A percentile compares a stretch with the other conserved stretches of the same genome.
Evolutionary conservation across 2,888 invertebrate species (phyloP).

Genomic region (Polyommatus iphigenia): DNA sequence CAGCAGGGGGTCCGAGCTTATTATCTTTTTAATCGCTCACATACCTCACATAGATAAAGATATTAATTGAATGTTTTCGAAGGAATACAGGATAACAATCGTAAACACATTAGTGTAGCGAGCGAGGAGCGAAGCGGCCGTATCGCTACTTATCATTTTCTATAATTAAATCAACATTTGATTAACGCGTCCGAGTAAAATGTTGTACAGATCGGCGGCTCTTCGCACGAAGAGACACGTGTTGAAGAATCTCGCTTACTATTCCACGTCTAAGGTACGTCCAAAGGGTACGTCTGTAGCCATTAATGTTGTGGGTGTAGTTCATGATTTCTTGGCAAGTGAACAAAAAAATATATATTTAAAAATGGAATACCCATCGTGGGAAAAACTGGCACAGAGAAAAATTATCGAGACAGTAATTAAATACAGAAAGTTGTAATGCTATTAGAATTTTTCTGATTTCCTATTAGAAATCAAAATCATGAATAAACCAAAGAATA

Average conservation of each 20-base stretch:
- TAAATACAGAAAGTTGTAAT: no score
- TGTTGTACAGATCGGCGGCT: slow-evolving; percentile 63
- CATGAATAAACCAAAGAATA: no score
- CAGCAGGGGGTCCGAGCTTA: not conserved
- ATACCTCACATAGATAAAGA: slow-evolving; percentile 48
- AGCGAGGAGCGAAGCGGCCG: slow-evolving; percentile 46
- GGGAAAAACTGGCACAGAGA: not conserved
- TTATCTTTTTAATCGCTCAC: slow-evolving; percentile 48
- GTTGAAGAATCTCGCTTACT: slow-evolving; percentile 57
- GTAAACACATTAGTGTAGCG: slow-evolving; percentile 52
- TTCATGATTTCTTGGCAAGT: not conserved
- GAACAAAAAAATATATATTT: not conserved
- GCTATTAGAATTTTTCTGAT: no score
- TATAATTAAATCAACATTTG: slow-evolving; percentile 42
- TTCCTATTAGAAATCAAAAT: no score
- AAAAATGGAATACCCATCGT: not conserved
- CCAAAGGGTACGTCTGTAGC: slow-evolving; percentile 48
- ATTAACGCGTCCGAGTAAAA: slow-evolving; percentile 47
- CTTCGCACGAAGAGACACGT: slow-evolving; percentile 57
- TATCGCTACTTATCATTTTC: slow-evolving; percentile 46
- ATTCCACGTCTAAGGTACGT: slow-evolving; percentile 63
- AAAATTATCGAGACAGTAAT: no score
- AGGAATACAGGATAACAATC: slow-evolving; percentile 43
- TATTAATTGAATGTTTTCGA: slow-evolving; percentile 57
- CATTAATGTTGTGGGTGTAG: not conserved